Percentiles rank a stretch among this genome's conserved stretches.
These are phyloP conservation scores for Eledona agricola DNA, from an alignment of 2,888 invertebrate genomes.

Conservation along the genomic window DNA sequence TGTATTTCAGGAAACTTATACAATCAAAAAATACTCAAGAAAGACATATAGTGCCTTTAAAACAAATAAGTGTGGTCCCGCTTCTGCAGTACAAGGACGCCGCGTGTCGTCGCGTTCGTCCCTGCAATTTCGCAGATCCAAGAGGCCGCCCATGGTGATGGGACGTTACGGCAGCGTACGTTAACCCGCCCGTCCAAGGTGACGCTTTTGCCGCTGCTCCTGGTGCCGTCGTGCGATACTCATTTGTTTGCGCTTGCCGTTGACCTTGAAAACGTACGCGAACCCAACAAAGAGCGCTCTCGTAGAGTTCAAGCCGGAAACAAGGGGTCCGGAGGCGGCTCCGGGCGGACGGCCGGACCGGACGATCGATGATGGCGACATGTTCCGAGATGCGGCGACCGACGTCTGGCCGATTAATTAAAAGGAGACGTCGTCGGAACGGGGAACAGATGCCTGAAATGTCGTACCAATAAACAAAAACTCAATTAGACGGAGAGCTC, in stretches of 20 bases:
- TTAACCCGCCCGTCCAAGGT: slow-evolving; percentile 53
- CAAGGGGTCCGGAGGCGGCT: slow-evolving; percentile 18
- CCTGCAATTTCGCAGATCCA: slow-evolving; percentile 28
- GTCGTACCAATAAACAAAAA: slow-evolving; percentile 21
- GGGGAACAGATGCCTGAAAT: too few relatives aligned
- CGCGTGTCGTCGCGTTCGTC: slow-evolving; percentile 8
- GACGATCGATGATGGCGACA: slow-evolving; percentile 28
- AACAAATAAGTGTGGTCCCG: too few relatives aligned
- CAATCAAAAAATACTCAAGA: too few relatives aligned
- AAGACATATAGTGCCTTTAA: too few relatives aligned
- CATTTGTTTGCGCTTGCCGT: slow-evolving; percentile 45
- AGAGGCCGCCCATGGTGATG: slow-evolving; percentile 27
- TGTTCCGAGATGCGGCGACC: slow-evolving; percentile 10
- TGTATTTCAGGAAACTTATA: too few relatives aligned
- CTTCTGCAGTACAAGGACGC: slow-evolving; percentile 26
- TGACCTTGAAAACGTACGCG: slow-evolving; percentile 50
- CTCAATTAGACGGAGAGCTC: slow-evolving; percentile 4
- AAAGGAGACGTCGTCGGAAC: slow-evolving; percentile 12
- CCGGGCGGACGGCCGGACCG: slow-evolving; percentile 23
- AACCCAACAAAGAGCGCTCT: slow-evolving; percentile 42
- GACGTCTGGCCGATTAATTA: slow-evolving; percentile 15
- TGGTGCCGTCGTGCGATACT: slow-evolving; percentile 42
- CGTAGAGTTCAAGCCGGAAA: slow-evolving; percentile 32
- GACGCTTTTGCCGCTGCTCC: slow-evolving; percentile 41
- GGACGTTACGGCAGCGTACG: slow-evolving; percentile 43